These are phyloP conservation scores for Galaxea fascicularis DNA, from an alignment of 92 coral and sea anemone genomes.

Conservation along the genomic window DNA sequence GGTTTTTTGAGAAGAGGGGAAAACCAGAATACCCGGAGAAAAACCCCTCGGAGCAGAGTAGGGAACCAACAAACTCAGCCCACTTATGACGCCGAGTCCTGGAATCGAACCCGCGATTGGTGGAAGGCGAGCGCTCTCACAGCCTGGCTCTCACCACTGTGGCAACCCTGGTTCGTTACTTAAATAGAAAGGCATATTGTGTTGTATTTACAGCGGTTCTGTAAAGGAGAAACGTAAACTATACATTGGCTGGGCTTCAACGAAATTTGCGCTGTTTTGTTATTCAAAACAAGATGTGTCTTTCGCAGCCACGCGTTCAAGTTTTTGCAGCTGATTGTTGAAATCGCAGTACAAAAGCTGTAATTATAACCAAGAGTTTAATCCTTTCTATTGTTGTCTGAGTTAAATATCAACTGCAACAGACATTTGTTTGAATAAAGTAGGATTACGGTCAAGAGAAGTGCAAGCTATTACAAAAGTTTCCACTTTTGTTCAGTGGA, in stretches of 20 bases:
- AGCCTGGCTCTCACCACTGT: no score
- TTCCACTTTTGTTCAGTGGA: no score
- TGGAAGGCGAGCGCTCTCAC: no score
- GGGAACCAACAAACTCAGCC: no score
- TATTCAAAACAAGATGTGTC: not conserved
- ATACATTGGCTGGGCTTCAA: not conserved
- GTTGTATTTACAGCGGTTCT: no score
- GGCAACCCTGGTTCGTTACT: no score
- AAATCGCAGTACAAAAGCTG: slow-evolving; percentile 5
- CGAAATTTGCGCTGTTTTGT: not conserved
- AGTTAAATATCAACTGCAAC: slow-evolving; percentile 1
- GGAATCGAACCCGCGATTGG: no score
- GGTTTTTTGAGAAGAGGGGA: no score
- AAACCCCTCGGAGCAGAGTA: no score
- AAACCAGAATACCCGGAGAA: no score
- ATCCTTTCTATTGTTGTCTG: slow-evolving; percentile 18
- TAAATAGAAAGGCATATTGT: no score
- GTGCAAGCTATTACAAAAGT: not conserved
- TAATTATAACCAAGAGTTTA: not conserved
- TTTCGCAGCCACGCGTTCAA: not conserved
- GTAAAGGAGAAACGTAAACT: not conserved
- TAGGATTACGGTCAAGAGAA: not conserved
- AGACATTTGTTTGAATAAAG: not conserved
- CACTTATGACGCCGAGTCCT: no score
- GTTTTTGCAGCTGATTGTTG: slow-evolving; percentile 4